A percentile compares a stretch with the other conserved stretches of the same genome.
phyloP scores from a whole-genome alignment of 2,888 invertebrate species.

The Timandra comae region DNA sequence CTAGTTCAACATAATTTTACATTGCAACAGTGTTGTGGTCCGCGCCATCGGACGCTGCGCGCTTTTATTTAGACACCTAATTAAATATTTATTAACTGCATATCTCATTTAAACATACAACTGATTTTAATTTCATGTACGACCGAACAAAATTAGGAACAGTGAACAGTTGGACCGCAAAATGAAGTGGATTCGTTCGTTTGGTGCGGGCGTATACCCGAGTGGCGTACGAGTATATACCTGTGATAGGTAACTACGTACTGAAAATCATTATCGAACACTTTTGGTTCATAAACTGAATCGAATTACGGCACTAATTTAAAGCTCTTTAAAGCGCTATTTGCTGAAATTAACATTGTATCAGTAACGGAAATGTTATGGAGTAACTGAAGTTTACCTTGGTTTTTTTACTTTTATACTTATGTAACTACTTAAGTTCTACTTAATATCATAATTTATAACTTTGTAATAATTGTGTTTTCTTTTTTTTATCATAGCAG shows the following conservation, averaged over 20 bases:
- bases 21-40: slow-evolving; percentile 45
- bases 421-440: no score
- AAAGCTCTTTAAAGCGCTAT: slow-evolving; percentile 20
- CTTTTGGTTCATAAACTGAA: slow-evolving; percentile 46
- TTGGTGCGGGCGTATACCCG: slow-evolving; percentile 29
- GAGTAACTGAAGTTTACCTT: no score
- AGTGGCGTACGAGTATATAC: slow-evolving; percentile 5
- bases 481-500: no score
- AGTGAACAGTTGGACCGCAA: slow-evolving; percentile 61
- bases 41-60: slow-evolving; percentile 41
- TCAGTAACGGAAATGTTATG: no score
- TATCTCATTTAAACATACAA: slow-evolving; percentile 73
- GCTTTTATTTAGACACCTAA: slow-evolving; percentile 75
- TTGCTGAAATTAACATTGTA: slow-evolving; percentile 6
- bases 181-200: slow-evolving; percentile 66
- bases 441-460: no score
- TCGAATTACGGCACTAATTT: slow-evolving; percentile 24
- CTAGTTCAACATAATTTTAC: slow-evolving; percentile 45
- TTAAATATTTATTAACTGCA: slow-evolving; percentile 75
- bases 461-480: no score
- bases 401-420: no score
- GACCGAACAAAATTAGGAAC: slow-evolving; percentile 72
- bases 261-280: slow-evolving; percentile 64
- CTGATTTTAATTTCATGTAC: slow-evolving; percentile 74
- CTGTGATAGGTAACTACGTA: slow-evolving; percentile 5